Percentiles rank a stretch among this genome's conserved stretches.
These are phyloP conservation scores for Patella depressa DNA, from an alignment of 2,888 invertebrate species.

Conservation along the genomic window DNA sequence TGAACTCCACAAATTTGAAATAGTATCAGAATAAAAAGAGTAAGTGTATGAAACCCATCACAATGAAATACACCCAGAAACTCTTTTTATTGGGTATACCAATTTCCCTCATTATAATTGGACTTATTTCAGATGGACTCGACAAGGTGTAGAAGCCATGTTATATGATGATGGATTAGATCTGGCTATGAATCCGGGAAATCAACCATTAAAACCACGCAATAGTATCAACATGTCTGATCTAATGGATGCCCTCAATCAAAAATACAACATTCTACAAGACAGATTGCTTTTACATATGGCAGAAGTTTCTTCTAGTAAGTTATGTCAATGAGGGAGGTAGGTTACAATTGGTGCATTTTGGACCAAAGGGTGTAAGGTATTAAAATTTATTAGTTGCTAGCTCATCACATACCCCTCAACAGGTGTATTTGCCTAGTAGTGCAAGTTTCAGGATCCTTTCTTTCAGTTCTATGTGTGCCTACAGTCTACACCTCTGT, in stretches of 20 bases:
- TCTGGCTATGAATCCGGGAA: conserved; percentile 39
- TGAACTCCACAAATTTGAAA: no score
- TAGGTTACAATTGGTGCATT: not conserved
- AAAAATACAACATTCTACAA: conserved; percentile 58
- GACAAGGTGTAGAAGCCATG: conserved; percentile 61
- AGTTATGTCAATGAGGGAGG: conserved; percentile 18
- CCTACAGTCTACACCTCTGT: no score
- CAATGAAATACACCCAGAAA: no score
- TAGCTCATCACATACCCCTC: not conserved
- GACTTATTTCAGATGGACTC: conserved; percentile 54
- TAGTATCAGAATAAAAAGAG: no score
- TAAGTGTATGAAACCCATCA: no score
- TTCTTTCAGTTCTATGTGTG: no score
- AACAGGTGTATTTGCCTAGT: no score
- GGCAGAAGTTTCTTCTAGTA: conserved; percentile 55
- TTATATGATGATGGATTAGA: conserved; percentile 62
- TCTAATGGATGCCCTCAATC: conserved; percentile 55
- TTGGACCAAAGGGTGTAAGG: not conserved
- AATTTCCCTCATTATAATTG: no score
- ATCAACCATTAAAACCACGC: conserved; percentile 36
- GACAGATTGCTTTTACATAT: conserved; percentile 59
- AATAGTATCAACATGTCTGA: conserved; percentile 48
- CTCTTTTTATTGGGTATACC: no score
- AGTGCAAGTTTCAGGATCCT: no score
- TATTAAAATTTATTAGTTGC: not conserved